These are phyloP conservation scores for Scaptomyza pallida DNA, from an alignment of 1,140 invertebrate genomes.

Conservation along the genomic window DNA sequence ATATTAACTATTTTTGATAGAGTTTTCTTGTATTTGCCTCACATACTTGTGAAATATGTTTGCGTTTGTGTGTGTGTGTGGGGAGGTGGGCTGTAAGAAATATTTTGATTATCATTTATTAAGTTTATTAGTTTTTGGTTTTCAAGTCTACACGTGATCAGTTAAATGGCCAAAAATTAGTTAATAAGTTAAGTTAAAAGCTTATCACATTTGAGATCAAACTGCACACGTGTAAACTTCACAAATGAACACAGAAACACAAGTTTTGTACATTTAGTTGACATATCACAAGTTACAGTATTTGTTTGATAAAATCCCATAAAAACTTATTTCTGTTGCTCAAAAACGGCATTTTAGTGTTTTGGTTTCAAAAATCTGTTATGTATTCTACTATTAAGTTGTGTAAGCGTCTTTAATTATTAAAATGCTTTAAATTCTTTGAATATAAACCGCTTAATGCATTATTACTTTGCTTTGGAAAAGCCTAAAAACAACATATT, in stretches of 20 bases:
- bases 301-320: neutral
- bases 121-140: neutral
- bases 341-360: too few relatives aligned
- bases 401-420: too few relatives aligned
- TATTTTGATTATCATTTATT: constrained; percentile 9
- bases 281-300: neutral
- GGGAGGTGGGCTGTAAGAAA: constrained; percentile 26
- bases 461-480: too few relatives aligned
- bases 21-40: neutral
- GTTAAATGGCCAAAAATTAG: neutral
- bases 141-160: neutral
- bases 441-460: too few relatives aligned
- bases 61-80: neutral
- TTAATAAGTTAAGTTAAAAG: too few relatives aligned
- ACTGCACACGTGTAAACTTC: neutral
- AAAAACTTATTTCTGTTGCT: too few relatives aligned
- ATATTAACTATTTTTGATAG: constrained; percentile 3
- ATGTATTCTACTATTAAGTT: too few relatives aligned
- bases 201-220: too few relatives aligned
- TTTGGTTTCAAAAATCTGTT: too few relatives aligned
- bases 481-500: too few relatives aligned
- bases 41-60: constrained; percentile 24
- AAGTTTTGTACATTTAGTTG: neutral
- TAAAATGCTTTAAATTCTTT: too few relatives aligned
- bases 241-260: neutral